Evolutionary conservation across 2,888 invertebrate genomes (phyloP).

Genomic region (Leptinotarsa peninsularis): DNA sequence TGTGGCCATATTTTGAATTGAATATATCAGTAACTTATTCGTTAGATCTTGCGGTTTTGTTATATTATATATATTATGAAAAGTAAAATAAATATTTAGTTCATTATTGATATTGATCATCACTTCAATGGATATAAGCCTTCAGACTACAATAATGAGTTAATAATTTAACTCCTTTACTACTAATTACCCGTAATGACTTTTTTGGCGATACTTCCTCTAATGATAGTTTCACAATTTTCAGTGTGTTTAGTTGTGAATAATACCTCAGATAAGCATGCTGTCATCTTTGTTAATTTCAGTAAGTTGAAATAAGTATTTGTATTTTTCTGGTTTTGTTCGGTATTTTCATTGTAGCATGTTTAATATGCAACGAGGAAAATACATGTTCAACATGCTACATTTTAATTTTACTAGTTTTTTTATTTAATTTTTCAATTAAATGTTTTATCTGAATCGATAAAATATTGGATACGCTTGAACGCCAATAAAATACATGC

Average conservation of each 20-base stretch:
- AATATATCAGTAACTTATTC: too few relatives aligned
- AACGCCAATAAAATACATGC: too few relatives aligned
- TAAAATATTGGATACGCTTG: too few relatives aligned
- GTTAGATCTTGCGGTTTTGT: too few relatives aligned
- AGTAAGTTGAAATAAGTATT: not conserved
- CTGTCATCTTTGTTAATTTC: not conserved
- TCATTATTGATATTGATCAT: too few relatives aligned
- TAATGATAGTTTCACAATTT: not conserved
- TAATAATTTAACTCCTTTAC: not conserved
- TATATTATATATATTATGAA: too few relatives aligned
- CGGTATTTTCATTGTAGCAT: not conserved
- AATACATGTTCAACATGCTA: too few relatives aligned
- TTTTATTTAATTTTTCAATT: not conserved
- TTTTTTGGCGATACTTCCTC: not conserved
- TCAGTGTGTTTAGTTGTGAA: not conserved
- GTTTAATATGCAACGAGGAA: not conserved
- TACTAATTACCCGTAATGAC: not conserved
- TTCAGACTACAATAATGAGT: not conserved
- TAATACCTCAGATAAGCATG: not conserved
- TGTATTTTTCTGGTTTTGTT: not conserved
- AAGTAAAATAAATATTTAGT: too few relatives aligned
- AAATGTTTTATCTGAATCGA: not conserved
- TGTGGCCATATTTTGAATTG: too few relatives aligned
- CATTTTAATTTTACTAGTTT: too few relatives aligned
- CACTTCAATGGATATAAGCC: not conserved